Evolutionary conservation across 1,140 invertebrate genomes (phyloP), one percentile per base, ranked within the genome.

Genomic region (Hylaeus volcanicus): DNA sequence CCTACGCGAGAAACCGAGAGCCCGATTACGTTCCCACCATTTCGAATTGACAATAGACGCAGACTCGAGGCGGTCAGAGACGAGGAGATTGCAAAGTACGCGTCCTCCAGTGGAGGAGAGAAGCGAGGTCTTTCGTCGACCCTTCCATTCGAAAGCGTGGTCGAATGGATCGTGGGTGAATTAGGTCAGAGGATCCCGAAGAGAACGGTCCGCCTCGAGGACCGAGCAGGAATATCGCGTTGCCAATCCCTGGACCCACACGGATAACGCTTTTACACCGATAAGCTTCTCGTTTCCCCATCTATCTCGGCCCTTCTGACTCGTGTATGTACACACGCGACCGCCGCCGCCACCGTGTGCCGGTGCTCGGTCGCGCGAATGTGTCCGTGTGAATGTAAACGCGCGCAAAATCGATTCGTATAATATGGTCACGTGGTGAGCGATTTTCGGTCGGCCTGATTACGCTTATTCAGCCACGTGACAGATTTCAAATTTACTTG

Each of bases 381-480:
- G 70, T 79, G 70, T 53, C 45, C 11, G 14, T 15, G 37, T 41
- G 43, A 65, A 66, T 39, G 77, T 55, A 43, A 56, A 53, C 68
- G 68, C 45, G 45, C 8, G 72, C 61, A 43, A 75, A 60, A 80
- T 80, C 78, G 78, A 80, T 74, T 60, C 61, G 63, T 58, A 58
- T 74, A 79, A 79, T 58, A 73, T 48, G 60, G 70, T 79, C 60
- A 64, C 58, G 68, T 72, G 76, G 76, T 14, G 60, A 61, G 51
- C 55, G 74, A 81, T 81, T 77, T 76, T 77, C 73, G 66, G 56
- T 43, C 74, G 41, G 12, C 43, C 79, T 81, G 79, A 81, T 81
- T 81, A 76, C 79, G 79, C 65, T 81, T 81, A 81, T 81, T 81
- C 74, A 81, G 66, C 64, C 74, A 64, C 65, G 45, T 64, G 66